Evolutionary conservation across 2,888 invertebrate species (phyloP).

Genomic region (Gymnosoma rotundatum): DNA sequence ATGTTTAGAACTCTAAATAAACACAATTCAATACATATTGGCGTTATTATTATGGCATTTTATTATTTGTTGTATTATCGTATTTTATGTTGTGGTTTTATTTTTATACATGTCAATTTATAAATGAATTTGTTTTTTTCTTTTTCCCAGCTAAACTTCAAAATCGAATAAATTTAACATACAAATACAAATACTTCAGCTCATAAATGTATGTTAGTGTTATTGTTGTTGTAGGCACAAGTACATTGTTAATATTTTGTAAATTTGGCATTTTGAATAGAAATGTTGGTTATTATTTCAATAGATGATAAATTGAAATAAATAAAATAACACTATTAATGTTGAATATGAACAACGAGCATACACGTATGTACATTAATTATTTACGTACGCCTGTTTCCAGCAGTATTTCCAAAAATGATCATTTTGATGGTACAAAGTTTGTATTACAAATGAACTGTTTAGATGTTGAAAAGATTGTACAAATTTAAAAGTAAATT

Average conservation of each 20-base stretch:
- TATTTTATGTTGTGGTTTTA: constrained; percentile 23
- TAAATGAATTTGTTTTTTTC: constrained; percentile 4
- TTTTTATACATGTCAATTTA: constrained; percentile 36
- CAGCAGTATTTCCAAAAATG: too few relatives aligned
- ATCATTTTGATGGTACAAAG: too few relatives aligned
- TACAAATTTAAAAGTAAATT: too few relatives aligned
- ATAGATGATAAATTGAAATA: constrained; percentile 20
- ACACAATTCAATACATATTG: constrained; percentile 62
- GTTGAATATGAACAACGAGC: too few relatives aligned
- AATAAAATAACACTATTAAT: constrained; percentile 12
- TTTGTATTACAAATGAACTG: too few relatives aligned
- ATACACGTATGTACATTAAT: too few relatives aligned
- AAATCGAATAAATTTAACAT: constrained; percentile 18
- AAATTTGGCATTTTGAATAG: constrained; percentile 7
- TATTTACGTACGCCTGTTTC: too few relatives aligned
- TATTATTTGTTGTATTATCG: constrained; percentile 42
- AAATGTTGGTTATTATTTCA: constrained; percentile 42
- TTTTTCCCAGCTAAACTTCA: not conserved
- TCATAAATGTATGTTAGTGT: not conserved
- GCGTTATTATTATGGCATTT: constrained; percentile 25
- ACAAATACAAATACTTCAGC: not conserved
- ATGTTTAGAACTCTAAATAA: constrained; percentile 29
- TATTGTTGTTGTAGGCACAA: not conserved
- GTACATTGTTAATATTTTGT: constrained; percentile 7
- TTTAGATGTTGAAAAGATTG: too few relatives aligned